These are phyloP conservation scores for Drosophila multiciliata DNA, from an alignment of 2,888 invertebrate species.

Conservation along the genomic window DNA sequence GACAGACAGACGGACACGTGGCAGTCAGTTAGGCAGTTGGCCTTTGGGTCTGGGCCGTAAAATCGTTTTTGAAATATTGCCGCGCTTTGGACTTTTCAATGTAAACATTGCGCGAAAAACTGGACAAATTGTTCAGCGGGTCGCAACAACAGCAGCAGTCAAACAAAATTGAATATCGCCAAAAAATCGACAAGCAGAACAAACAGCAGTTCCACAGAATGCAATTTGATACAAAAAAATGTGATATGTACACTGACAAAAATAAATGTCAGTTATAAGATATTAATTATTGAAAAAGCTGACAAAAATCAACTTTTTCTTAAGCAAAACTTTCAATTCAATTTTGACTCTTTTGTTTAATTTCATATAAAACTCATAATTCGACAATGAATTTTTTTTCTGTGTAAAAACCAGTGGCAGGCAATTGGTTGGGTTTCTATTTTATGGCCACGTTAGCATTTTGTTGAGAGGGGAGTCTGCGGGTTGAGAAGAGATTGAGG, in stretches of 20 bases:
- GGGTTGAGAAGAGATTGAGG: conserved; percentile 18
- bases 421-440: conserved; percentile 50
- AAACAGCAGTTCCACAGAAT: conserved; percentile 18
- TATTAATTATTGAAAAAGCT: neutral
- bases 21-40: neutral
- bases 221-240: conserved; percentile 17
- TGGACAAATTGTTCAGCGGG: conserved; percentile 72
- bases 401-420: conserved; percentile 9
- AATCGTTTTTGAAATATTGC: conserved; percentile 68
- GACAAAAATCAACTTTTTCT: neutral
- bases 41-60: conserved; percentile 5
- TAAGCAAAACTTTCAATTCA: neutral
- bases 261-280: neutral
- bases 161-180: conserved; percentile 82
- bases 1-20: conserved; percentile 11
- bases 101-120: conserved; percentile 72
- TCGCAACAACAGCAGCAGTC: conserved; percentile 61
- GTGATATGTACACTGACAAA: neutral
- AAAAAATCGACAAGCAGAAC: conserved; percentile 58
- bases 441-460: conserved; percentile 57
- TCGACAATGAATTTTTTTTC: neutral
- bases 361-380: neutral
- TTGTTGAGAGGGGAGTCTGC: neutral
- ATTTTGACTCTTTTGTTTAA: neutral
- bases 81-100: conserved; percentile 61